These are phyloP conservation scores for Julus scandinavius DNA, from an alignment of 2,888 invertebrate genomes.

Conservation along the genomic window DNA sequence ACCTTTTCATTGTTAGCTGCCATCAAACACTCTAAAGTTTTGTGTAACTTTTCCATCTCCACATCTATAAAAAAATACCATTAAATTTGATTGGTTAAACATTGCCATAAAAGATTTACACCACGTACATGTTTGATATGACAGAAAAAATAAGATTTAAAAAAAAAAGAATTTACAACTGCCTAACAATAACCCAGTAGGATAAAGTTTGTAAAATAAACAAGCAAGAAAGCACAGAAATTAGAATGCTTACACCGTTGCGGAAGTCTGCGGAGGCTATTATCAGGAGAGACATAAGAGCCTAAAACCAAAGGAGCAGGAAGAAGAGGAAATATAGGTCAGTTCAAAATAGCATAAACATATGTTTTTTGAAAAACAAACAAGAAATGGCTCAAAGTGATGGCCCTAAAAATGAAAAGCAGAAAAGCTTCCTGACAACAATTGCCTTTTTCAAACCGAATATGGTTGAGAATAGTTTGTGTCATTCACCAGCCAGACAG, in stretches of 20 bases:
- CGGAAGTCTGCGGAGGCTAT: slow-evolving; percentile 48
- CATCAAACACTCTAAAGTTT: slow-evolving; percentile 68
- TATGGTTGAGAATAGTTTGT: neutral
- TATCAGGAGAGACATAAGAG: slow-evolving; percentile 51
- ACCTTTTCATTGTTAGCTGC: slow-evolving; percentile 68
- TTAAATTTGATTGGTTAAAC: neutral
- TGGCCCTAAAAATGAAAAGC: neutral
- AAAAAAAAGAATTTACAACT: neutral
- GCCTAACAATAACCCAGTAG: neutral
- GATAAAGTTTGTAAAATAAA: slow-evolving; percentile 58
- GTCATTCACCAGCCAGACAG: too few species aligned
- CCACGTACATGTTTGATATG: neutral
- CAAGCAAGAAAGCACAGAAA: slow-evolving; percentile 53
- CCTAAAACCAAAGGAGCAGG: slow-evolving; percentile 49
- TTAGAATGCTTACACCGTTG: slow-evolving; percentile 54
- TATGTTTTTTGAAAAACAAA: slow-evolving; percentile 31
- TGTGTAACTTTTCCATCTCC: slow-evolving; percentile 68
- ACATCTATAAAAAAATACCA: slow-evolving; percentile 62
- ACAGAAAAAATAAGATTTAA: slow-evolving; percentile 50
- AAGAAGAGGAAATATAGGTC: slow-evolving; percentile 21
- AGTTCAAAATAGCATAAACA: slow-evolving; percentile 44
- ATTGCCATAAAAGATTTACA: neutral
- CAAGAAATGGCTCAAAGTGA: neutral
- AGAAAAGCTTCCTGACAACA: neutral
- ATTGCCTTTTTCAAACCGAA: neutral